Evolutionary conservation across 2,888 invertebrate species (phyloP).

Genomic region (Eristalis tenax): DNA sequence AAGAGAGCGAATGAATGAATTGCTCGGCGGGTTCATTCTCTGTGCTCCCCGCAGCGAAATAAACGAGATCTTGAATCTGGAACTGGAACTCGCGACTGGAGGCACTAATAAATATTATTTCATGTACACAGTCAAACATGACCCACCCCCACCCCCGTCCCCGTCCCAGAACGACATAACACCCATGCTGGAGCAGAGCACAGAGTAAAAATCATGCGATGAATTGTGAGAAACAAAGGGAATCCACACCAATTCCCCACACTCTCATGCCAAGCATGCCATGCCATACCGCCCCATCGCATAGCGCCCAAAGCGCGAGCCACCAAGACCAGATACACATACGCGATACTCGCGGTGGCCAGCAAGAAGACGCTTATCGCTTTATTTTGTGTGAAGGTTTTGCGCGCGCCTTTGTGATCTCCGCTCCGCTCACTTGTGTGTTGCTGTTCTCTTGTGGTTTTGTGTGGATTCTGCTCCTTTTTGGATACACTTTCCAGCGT

Average conservation of each 20-base stretch:
- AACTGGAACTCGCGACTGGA: not conserved
- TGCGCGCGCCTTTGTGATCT: constrained; percentile 65
- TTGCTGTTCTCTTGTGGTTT: constrained; percentile 2
- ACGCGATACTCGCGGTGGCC: constrained; percentile 35
- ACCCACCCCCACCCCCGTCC: not conserved
- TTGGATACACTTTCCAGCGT: constrained; percentile 13
- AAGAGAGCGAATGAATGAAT: constrained; percentile 40
- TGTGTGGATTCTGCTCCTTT: constrained; percentile 56
- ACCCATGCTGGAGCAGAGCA: not conserved
- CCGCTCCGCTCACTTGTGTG: not conserved
- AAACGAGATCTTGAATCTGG: constrained; percentile 8
- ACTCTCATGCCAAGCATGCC: not conserved
- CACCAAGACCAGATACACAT: constrained; percentile 6
- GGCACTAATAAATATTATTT: not conserved
- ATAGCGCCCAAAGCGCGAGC: not conserved
- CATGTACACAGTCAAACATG: too few relatives aligned
- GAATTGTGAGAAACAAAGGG: constrained; percentile 27
- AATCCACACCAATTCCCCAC: constrained; percentile 19
- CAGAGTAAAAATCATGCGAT: not conserved
- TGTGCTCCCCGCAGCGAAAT: not conserved
- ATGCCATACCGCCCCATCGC: constrained; percentile 25
- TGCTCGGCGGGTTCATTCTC: constrained; percentile 24
- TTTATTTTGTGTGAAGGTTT: constrained; percentile 6
- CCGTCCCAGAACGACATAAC: not conserved
- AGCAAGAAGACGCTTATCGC: constrained; percentile 32